phyloP scores from a whole-genome alignment of 2,888 invertebrate species.

The Leucania comma region DNA sequence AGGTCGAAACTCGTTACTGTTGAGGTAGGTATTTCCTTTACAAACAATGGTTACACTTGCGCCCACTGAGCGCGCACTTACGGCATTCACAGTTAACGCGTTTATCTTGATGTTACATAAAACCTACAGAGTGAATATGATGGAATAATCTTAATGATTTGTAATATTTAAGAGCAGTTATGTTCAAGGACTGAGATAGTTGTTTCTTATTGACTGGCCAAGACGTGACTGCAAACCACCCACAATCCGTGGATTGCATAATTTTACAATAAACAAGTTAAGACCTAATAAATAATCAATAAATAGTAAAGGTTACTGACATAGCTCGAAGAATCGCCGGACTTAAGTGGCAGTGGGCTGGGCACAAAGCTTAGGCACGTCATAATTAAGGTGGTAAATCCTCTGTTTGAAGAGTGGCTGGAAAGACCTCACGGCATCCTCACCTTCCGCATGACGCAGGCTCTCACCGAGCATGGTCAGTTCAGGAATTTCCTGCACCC shows the following conservation, averaged over 20 bases:
- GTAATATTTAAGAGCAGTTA: conserved; percentile 1
- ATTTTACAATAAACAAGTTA: too few relatives aligned
- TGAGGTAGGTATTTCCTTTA: conserved; percentile 23
- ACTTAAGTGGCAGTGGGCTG: too few relatives aligned
- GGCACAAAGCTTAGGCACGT: too few relatives aligned
- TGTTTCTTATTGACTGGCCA: conserved; percentile 12
- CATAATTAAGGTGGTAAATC: too few relatives aligned
- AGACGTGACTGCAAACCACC: conserved; percentile 7
- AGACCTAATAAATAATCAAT: too few relatives aligned
- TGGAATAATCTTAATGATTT: conserved; percentile 10
- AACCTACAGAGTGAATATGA: neutral
- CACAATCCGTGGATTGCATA: neutral
- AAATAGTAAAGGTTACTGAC: too few relatives aligned
- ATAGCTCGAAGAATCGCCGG: too few relatives aligned
- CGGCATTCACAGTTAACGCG: conserved; percentile 21
- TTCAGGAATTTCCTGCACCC: too few relatives aligned
- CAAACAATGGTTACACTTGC: conserved; percentile 31
- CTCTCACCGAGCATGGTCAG: too few relatives aligned
- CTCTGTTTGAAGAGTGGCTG: too few relatives aligned
- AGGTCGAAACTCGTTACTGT: conserved; percentile 22
- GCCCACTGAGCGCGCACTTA: conserved; percentile 13
- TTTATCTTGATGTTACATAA: conserved; percentile 39
- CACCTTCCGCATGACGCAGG: too few relatives aligned
- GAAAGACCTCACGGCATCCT: too few relatives aligned
- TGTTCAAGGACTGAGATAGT: conserved; percentile 32